Evolutionary conservation across 1,140 invertebrate species (phyloP), one percentile per base, ranked within the genome.

Genomic region (Pseudachorutes palmiensis): DNA sequence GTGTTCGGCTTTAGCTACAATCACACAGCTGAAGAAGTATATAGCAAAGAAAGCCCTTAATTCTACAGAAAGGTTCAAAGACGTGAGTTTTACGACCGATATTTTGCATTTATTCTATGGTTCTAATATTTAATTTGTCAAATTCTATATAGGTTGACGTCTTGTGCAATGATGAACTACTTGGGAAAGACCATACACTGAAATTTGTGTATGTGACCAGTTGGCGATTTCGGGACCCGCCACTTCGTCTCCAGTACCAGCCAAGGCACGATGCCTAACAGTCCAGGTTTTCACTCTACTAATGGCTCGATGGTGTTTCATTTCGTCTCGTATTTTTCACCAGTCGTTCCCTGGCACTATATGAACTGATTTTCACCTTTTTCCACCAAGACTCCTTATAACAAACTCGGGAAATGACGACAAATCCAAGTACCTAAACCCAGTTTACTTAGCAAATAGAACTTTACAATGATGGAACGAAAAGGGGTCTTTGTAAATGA

Each of bases 181-280:
- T 99, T 77, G 97, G 96, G 48, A 98, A 98, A 80, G 96, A 99
- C 79, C 97, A 98, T 78, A 98, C 95, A 36, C 82, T 99, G 63
- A 98, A 98, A 80, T 99, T 99, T 82, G 95, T 99, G 33, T 93
- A 91, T 76, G 91, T 98, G 19, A 99, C 97, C 41, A 83, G 94
- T 75, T 98, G 96, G 94, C 86, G 95, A 81, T 94, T 94, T 81
- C 87, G 92, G 74, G 92, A 92, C 77, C 90, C 90, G 58, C 91
- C 91, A 1, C 79, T 94, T 48, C 85, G 87, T 70, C 80, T 94
- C 72, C 89, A 92, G 75, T 94, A 92, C 80, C 70, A 72, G 64
- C 74, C 51, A 14, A 55, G 24, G 24, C 3, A 14, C 12, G 51
- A 55, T 22, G 24, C 24, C 9, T 55, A 55, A 24, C 36, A 45